Evolutionary conservation across 1,140 invertebrate species (phyloP), one percentile per base, ranked within the genome.

Genomic region (Brachionus rubens): DNA sequence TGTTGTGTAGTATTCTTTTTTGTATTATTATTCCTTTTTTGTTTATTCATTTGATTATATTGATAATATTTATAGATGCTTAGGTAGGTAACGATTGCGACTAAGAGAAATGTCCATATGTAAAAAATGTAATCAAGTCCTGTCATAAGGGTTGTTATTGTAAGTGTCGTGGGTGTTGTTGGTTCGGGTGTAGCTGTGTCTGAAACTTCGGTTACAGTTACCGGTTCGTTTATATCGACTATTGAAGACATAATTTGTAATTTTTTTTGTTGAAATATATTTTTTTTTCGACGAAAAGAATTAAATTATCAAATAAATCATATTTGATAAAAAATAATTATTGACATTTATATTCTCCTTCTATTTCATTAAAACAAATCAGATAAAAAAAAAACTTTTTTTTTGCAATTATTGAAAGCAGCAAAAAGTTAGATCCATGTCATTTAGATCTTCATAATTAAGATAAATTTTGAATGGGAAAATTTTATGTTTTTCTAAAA

Each of bases 281-380:
- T 5, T 5, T 5, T 33, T 59, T 36, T n/a, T n/a, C n/a, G n/a
- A 59, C 54, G 54, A 59, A 59, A 59, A 59, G 54, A 59, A 59
- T 59, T 33, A 30, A 59, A 40, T 59, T 59, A 59, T 16, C 19
- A n/a, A 59, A 59, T 21, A 59, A 59, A 36, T 59, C 54, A 59
- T 59, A 40, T 59, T 36, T 59, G n/a, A 16, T 14, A 33, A 19
- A 21, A 54, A 26, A 59, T 36, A 16, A 19, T 36, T 59, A 59
- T 33, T 59, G 36, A 59, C 54, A 59, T 59, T 59, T 59, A 59
- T 59, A 36, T 59, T 59, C 54, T 59, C 36, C 54, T 59, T 59
- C 54, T 59, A 19, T 36, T 36, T 36, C 9, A 36, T 3, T 5
- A 36, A 36, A 36, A 36, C 3, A 36, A 36, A 36, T 36, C 33